Evolutionary conservation across 1,140 invertebrate genomes (phyloP).

Genomic region (Micrasema minimum): DNA sequence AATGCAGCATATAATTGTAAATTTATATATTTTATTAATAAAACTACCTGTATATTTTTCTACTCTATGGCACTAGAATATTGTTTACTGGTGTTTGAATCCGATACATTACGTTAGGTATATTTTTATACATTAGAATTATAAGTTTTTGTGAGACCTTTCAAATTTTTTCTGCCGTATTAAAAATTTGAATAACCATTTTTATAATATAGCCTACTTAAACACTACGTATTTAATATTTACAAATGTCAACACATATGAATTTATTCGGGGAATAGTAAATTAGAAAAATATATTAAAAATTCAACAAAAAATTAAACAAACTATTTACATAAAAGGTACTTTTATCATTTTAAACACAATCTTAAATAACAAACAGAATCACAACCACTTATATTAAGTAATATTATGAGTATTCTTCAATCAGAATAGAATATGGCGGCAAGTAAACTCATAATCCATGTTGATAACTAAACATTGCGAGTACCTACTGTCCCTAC

Average conservation of each 20-base stretch:
- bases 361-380: constrained; percentile 46
- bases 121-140: too few species aligned
- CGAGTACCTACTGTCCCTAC: constrained; percentile 39
- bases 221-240: constrained; percentile 10
- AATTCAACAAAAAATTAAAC: constrained; percentile 32
- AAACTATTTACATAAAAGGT: constrained; percentile 38
- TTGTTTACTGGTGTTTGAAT: too few species aligned
- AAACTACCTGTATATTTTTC: not conserved
- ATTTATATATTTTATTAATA: not conserved
- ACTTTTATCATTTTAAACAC: constrained; percentile 36
- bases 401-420: constrained; percentile 51
- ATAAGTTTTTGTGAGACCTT: too few species aligned
- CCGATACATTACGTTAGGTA: too few species aligned
- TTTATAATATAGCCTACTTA: not conserved
- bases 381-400: constrained; percentile 53
- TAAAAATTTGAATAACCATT: too few species aligned
- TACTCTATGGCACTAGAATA: too few species aligned
- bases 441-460: constrained; percentile 22
- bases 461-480: constrained; percentile 14
- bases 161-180: too few species aligned
- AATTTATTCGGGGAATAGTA: constrained; percentile 25
- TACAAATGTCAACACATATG: constrained; percentile 24
- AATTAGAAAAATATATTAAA: constrained; percentile 28
- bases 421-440: constrained; percentile 37
- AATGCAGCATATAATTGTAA: too few species aligned